Evolutionary conservation across 2,888 invertebrate genomes (phyloP), one percentile per base, ranked within the genome.

Genomic region (Erannis defoliaria): DNA sequence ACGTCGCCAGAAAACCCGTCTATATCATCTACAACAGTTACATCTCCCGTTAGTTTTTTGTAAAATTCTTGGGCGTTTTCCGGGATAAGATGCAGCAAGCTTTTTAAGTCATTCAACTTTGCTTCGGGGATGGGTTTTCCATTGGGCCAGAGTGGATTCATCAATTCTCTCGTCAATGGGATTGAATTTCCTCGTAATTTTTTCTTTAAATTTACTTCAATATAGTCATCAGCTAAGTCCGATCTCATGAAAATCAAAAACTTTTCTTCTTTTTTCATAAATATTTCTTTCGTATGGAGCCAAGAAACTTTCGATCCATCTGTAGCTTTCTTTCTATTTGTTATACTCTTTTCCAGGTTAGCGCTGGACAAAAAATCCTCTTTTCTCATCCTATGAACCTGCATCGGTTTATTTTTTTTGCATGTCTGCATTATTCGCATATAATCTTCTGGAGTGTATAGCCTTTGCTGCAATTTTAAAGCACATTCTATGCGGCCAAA

Each of bases 81-180:
- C 5, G 37, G 40, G 10, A 40, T 40, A 10, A 40, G 10, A 12
- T 40, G 40, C 1, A 18, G 10, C 40, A 40, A 10, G 40, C 55
- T 58, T 16, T 67, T 49, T 53, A 70, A 55, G 55, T 67, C 65
- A 37, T 54, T 65, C 53, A 67, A 60, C 57, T 68, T 70, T 40
- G 63, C 60, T 26, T 66, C 64, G 35, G 63, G 61, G 46, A 70
- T 56, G 61, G 66, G 64, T 59, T 71, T 71, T 26, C 67, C 66
- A 48, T 31, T 55, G 9, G 62, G 64, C 66, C 62, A 66, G 42
- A 71, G 48, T 23, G 63, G 64, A 60, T 63, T 62, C 63, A 70
- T 58, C 58, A 61, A 53, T 59, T 55, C 59, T 57, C 16, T 37
- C 1, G 37, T 37, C 16, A 37, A 16, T 5, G 16, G 16, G 16